These are phyloP conservation scores for Ploceus nigricollis DNA, from an alignment of 2,113 vertebrate species.

Conservation along the genomic window DNA sequence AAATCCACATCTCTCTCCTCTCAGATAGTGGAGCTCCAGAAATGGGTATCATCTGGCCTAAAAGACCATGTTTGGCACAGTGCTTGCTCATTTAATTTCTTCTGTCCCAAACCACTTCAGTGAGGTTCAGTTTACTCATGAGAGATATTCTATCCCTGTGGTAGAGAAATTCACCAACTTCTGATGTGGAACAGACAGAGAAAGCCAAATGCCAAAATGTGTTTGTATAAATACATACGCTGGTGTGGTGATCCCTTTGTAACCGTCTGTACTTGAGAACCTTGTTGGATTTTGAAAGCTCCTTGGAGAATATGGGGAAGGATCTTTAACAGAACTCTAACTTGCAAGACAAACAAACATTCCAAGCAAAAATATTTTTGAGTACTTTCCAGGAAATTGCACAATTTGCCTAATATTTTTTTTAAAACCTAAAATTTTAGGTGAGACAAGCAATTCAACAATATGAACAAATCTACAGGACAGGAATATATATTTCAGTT, in stretches of 20 bases:
- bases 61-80: slow-evolving; percentile 19
- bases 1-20: slow-evolving; percentile 43
- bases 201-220: slow-evolving; percentile 19
- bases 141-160: slow-evolving; percentile 28
- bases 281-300: slow-evolving; percentile 14
- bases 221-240: slow-evolving; percentile 12
- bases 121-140: slow-evolving; percentile 52
- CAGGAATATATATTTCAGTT: background rate
- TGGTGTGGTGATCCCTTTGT: slow-evolving; percentile 7
- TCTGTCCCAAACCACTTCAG: slow-evolving; percentile 61
- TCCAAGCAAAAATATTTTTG: background rate
- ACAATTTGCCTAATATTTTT: background rate
- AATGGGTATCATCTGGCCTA: slow-evolving; percentile 27
- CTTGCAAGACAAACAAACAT: background rate
- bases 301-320: background rate
- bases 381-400: background rate
- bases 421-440: background rate
- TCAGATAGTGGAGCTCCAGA: background rate
- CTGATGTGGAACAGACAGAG: slow-evolving; percentile 53
- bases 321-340: background rate
- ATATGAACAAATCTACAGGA: background rate
- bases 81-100: slow-evolving; percentile 35
- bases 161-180: slow-evolving; percentile 43
- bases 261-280: slow-evolving; percentile 15
- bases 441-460: background rate